Evolutionary conservation across 2,888 invertebrate genomes (phyloP).

Genomic region (Noctua pronuba): DNA sequence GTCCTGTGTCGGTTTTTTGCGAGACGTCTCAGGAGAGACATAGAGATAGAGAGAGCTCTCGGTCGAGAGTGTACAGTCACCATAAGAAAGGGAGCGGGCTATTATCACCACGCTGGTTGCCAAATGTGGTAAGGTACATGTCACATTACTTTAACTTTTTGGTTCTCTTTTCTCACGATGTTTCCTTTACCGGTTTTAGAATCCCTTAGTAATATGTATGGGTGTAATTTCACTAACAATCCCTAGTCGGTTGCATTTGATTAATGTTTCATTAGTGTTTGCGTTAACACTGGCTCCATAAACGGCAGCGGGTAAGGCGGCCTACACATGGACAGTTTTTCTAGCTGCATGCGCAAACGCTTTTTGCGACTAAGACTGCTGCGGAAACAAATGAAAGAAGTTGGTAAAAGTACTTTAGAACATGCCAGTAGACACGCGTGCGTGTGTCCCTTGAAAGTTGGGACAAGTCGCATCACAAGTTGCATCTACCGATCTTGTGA

Average conservation of each 20-base stretch:
- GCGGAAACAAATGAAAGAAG: not conserved
- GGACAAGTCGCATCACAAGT: not conserved
- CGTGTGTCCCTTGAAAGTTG: not conserved
- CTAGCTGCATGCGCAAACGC: not conserved
- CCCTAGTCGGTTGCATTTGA: constrained; percentile 72
- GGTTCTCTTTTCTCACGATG: not conserved
- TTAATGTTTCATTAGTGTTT: constrained; percentile 78
- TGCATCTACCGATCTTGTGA: not conserved
- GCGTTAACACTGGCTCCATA: constrained; percentile 59
- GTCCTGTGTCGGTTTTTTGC: no score
- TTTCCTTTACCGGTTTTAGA: not conserved
- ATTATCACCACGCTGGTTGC: no score
- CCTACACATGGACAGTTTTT: not conserved
- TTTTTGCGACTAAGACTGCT: not conserved
- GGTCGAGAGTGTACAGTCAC: no score
- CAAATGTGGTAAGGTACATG: no score
- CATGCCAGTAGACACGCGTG: not conserved
- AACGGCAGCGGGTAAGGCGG: constrained; percentile 10
- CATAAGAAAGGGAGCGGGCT: no score
- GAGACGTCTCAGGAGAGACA: no score
- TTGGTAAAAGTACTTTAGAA: not conserved
- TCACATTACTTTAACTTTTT: no score
- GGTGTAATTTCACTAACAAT: constrained; percentile 77
- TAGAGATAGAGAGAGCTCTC: no score
- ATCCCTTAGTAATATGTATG: constrained; percentile 73